These are phyloP conservation scores for Lathamus discolor DNA, from an alignment of 2,113 vertebrate genomes.

Conservation along the genomic window DNA sequence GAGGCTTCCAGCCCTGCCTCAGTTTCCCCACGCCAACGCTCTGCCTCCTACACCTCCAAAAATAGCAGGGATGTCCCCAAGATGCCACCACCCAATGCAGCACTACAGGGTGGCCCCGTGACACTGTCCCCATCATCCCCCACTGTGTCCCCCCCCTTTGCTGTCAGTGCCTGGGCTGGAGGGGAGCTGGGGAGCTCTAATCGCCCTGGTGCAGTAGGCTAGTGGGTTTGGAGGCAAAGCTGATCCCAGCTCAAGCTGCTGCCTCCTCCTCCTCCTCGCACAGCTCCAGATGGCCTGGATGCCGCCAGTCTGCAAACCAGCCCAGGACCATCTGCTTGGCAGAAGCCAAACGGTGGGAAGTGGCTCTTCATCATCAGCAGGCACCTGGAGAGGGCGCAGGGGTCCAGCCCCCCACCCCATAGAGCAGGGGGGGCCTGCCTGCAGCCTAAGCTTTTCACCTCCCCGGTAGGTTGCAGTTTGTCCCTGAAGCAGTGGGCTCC, in stretches of 20 bases:
- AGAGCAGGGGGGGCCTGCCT: background rate
- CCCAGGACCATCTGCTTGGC: slow-evolving; percentile 48
- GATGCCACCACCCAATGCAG: background rate
- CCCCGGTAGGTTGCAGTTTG: rapidly evolving
- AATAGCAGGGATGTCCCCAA: too few relatives aligned
- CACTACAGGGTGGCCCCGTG: background rate
- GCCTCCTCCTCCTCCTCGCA: background rate
- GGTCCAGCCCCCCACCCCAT: background rate
- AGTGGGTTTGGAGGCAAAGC: slow-evolving; percentile 58
- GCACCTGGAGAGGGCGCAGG: background rate
- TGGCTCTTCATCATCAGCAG: background rate
- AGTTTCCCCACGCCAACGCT: background rate
- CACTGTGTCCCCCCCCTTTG: too few relatives aligned
- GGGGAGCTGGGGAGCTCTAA: background rate
- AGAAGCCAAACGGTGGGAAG: slow-evolving; percentile 9
- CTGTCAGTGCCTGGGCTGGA: background rate
- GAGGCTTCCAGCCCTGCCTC: background rate
- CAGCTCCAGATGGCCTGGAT: slow-evolving; percentile 67
- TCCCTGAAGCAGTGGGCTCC: background rate
- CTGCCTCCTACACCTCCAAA: background rate
- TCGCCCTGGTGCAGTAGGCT: slow-evolving; percentile 22
- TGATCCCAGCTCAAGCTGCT: slow-evolving; percentile 38
- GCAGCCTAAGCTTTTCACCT: background rate
- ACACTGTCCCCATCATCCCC: background rate
- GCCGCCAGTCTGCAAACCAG: slow-evolving; percentile 39